Evolutionary conservation across 2,797 vertebrate species (phyloP), one percentile per base, ranked within the genome.

Genomic region (Labroides dimidiatus): DNA sequence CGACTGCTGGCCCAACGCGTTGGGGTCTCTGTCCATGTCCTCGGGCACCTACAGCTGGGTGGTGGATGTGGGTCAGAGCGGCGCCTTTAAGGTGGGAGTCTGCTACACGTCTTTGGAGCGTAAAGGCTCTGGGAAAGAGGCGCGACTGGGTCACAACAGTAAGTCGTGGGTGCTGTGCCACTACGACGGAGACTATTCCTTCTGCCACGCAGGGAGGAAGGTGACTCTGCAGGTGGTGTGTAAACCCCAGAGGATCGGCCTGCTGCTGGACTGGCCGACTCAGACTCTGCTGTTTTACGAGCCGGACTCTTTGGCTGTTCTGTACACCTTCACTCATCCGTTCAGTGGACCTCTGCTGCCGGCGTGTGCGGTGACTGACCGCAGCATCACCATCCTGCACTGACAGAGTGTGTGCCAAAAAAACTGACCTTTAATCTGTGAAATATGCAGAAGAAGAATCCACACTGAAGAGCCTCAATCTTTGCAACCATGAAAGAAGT

Each of bases 61-160:
- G 76, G 79, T 98, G 77, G 92, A 95, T 0, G 95, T 99, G 37
- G 93, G 93, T 48, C 90, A 94, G 58, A 97, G 96, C 21, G 93
- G 88, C 0, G 97, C 96, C 59, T 99, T 97, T 58, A 99, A 99
- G 90, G 89, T 99, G n/a, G 96, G 97, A 0, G 93, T 98, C 41
- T 96, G 96, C 84, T 96, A 96, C 30, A 64, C 91, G 68, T 94
- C 94, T 0, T 71, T 99, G 84, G 93, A 94, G 3, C 94, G 96
- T 10, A 98, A 97, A 81, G 96, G 97, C 27, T 81, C 93, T 0
- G 93, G 93, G 39, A 95, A 91, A 0, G 94, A 93, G 10, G 93
- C 92, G 2, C 95, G 96, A 2, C 89, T 99, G 69, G 97, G 97
- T 47, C 90, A 96, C 90, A 99, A 96, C 2, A 1, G 75, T 0